phyloP scores from a whole-genome alignment of 2,113 vertebrate genomes.

The Elanoides forficatus region DNA sequence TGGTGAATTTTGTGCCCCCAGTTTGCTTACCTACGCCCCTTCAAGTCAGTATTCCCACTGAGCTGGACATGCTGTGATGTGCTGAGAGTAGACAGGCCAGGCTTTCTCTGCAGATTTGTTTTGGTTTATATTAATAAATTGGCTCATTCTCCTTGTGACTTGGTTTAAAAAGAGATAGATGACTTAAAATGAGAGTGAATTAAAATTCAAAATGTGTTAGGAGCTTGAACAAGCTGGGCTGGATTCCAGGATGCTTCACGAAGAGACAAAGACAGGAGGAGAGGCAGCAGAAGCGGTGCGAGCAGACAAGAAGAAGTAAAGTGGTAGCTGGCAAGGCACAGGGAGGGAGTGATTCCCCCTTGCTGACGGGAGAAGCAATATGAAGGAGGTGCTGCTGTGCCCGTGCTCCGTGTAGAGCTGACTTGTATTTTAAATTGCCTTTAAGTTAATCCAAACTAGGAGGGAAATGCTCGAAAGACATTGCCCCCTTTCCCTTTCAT shows the following conservation, averaged over 20 bases:
- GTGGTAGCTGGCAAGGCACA: neutral
- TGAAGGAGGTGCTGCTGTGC: neutral
- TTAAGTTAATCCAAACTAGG: neutral
- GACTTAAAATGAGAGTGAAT: slow-evolving; percentile 16
- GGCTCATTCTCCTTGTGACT: neutral
- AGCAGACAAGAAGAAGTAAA: neutral
- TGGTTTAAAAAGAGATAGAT: slow-evolving; percentile 11
- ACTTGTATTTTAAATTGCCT: neutral
- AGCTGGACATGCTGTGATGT: neutral
- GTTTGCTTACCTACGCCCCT: neutral
- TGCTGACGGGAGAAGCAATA: neutral
- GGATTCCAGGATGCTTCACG: neutral
- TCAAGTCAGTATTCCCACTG: neutral
- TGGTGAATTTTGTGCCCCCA: neutral
- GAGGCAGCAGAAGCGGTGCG: neutral
- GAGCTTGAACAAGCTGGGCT: slow-evolving; percentile 12
- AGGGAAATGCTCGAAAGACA: neutral
- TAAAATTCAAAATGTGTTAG: slow-evolving; percentile 33
- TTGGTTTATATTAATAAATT: neutral
- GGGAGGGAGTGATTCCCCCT: neutral
- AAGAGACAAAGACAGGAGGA: neutral
- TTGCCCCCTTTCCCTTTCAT: neutral
- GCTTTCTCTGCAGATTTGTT: neutral
- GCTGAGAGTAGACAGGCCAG: neutral
- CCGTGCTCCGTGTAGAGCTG: neutral